phyloP scores from a whole-genome alignment of 2,888 invertebrate genomes.

The Brachycybe producta region DNA sequence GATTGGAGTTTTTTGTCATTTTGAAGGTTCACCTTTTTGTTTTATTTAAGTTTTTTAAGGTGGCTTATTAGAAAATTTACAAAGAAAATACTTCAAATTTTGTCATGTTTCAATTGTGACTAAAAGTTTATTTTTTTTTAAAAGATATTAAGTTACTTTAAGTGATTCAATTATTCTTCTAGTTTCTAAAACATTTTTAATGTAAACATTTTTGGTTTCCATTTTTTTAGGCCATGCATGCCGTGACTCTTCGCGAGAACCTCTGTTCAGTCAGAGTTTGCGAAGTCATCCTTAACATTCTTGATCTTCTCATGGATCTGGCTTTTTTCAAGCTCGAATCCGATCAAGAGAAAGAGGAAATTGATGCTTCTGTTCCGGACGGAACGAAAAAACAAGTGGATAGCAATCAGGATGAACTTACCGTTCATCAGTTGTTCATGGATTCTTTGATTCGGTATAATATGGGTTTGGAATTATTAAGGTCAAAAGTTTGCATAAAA shows the following conservation, averaged over 20 bases:
- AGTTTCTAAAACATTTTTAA: too few species aligned
- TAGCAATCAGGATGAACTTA: constrained; percentile 23
- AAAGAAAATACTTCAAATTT: too few species aligned
- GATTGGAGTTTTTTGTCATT: constrained; percentile 80
- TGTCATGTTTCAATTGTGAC: too few species aligned
- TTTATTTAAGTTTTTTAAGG: not conserved
- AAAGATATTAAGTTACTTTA: too few species aligned
- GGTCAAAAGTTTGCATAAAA: too few species aligned
- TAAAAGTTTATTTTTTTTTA: too few species aligned
- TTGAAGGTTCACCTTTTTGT: constrained; percentile 47
- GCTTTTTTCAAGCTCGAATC: constrained; percentile 46
- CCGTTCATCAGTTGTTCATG: constrained; percentile 59
- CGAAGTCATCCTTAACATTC: constrained; percentile 80
- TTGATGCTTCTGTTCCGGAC: constrained; percentile 14
- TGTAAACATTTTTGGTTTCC: too few species aligned
- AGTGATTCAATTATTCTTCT: too few species aligned
- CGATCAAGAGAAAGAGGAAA: constrained; percentile 35
- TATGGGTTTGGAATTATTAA: too few species aligned
- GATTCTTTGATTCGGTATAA: constrained; percentile 45
- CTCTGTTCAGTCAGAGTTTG: constrained; percentile 73
- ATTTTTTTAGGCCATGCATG: constrained; percentile 71
- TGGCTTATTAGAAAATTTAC: not conserved
- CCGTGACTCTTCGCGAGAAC: constrained; percentile 70
- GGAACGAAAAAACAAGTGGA: constrained; percentile 17
- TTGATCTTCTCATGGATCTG: constrained; percentile 82